Evolutionary conservation across 2,888 invertebrate species (phyloP), one percentile per base, ranked within the genome.

Genomic region (Molorchus minor): DNA sequence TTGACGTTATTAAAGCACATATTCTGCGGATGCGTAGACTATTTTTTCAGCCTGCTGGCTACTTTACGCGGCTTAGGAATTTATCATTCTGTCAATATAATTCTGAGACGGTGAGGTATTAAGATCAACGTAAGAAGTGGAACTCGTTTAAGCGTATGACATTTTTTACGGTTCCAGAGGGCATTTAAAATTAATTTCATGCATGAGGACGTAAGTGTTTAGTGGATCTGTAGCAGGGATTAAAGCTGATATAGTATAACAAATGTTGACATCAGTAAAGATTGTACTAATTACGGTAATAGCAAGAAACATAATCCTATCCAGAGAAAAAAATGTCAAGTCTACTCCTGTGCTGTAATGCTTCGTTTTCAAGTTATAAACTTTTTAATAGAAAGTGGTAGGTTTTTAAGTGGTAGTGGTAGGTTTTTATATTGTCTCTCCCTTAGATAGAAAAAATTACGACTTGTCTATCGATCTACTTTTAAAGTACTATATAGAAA

Each of bases 101-200:
- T 49, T 29, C 25, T 20, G 4, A 12, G 47, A 8, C 36, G 43
- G 20, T n/a, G n/a, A n/a, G 8, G 4, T 30, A 30, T 45, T 45
- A 45, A 45, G 17, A 16, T 30, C 45, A 12, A 25, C 25, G 12
- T 25, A 17, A 49, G 25, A 40, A 49, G 36, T 38, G 21, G 29
- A 49, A 38, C 49, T 25, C 25, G 38, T 49, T 49, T 46, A 55
- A 55, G 36, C 13, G 12, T 15, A 36, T 20, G 46, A 21, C 46
- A 46, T 45, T 55, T 55, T 29, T 45, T 45, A 21, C 5, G 20
- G 17, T 12, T 13, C 19, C 25, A 17, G 13, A 4, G 15, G 43
- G 44, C 35, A 54, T 44, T 44, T 54, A 54, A 54, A 54, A 43
- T 44, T 35, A 17, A 44, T 54, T 54, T 44, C 44, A 54, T 33